These are phyloP conservation scores for Malthinus seriepunctatus DNA, from an alignment of 2,888 invertebrate species.

Conservation along the genomic window DNA sequence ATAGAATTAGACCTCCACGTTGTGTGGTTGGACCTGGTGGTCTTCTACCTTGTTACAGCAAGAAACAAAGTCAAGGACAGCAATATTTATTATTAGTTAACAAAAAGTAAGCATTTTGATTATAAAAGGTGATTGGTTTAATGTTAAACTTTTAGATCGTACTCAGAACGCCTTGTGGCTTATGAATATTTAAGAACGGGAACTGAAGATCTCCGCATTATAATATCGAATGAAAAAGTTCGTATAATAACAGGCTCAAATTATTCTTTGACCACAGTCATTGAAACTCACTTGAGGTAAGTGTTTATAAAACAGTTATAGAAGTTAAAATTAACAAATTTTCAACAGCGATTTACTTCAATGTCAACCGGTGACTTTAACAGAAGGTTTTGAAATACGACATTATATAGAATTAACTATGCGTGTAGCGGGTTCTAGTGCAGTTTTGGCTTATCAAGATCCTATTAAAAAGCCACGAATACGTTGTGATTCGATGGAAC, in stretches of 20 bases:
- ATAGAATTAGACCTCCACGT: conserved; percentile 72
- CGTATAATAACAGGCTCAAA: conserved; percentile 70
- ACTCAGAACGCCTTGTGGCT: conserved; percentile 79
- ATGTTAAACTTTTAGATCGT: conserved; percentile 56
- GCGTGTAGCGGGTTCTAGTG: conserved; percentile 58
- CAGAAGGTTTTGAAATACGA: conserved; percentile 53
- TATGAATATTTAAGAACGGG: conserved; percentile 77
- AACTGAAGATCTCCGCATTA: conserved; percentile 78
- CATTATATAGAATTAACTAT: conserved; percentile 74
- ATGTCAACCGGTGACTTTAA: conserved; percentile 63
- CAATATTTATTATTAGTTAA: conserved; percentile 65
- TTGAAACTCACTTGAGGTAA: conserved; percentile 66
- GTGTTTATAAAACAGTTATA: background rate
- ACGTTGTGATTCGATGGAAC: conserved; percentile 72
- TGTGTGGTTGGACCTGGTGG: conserved; percentile 72
- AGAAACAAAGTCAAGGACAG: conserved; percentile 78
- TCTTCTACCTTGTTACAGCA: conserved; percentile 80
- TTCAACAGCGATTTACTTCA: conserved; percentile 63
- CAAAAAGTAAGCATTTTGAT: conserved; percentile 43
- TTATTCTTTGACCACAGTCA: conserved; percentile 59
- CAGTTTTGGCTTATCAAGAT: conserved; percentile 57
- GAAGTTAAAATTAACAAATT: background rate
- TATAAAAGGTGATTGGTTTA: conserved; percentile 7
- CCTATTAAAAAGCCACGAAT: conserved; percentile 73
- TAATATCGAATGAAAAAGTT: conserved; percentile 75